Percentiles rank a stretch among this genome's conserved stretches.
Conservation (phyloP, 2,888 invertebrate species). For the Pammene aurita region DNA sequence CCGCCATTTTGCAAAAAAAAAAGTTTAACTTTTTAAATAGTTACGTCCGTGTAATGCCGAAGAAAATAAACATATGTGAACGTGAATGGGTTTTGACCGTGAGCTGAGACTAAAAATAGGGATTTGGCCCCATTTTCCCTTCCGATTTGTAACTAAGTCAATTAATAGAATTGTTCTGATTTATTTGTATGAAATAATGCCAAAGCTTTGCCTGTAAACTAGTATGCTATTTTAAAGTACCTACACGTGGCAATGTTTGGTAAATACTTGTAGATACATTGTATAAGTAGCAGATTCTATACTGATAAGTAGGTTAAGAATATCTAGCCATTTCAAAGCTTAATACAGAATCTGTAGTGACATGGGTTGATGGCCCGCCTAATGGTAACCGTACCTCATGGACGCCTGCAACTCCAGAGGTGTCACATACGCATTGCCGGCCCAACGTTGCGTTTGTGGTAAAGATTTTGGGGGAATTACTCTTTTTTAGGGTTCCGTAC, state of each 20-base stretch:
- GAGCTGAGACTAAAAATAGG: conserved; percentile 31
- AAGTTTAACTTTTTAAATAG: neutral
- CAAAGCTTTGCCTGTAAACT: conserved; percentile 14
- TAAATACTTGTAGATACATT: neutral
- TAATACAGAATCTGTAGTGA: no score
- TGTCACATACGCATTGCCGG: no score
- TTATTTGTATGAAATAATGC: conserved; percentile 26
- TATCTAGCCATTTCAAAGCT: no score
- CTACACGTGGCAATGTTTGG: neutral
- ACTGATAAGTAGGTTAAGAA: no score
- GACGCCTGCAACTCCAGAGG: no score
- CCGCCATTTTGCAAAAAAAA: conserved; percentile 55
- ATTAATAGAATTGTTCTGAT: conserved; percentile 10
- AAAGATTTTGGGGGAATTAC: no score
- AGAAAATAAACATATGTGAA: conserved; percentile 27
- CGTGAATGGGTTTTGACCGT: conserved; percentile 17
- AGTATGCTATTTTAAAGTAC: conserved; percentile 3
- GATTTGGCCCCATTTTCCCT: conserved; percentile 28
- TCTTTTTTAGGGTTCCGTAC: no score
- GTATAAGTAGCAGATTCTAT: no score
- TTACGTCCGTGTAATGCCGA: conserved; percentile 20
- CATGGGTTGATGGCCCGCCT: no score
- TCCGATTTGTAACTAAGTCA: conserved; percentile 23
- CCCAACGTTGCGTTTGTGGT: no score
- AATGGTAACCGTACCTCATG: no score